Evolutionary conservation across 2,113 vertebrate species (phyloP), one percentile per base, ranked within the genome.

Genomic region (Rhizomys pruinosus): DNA sequence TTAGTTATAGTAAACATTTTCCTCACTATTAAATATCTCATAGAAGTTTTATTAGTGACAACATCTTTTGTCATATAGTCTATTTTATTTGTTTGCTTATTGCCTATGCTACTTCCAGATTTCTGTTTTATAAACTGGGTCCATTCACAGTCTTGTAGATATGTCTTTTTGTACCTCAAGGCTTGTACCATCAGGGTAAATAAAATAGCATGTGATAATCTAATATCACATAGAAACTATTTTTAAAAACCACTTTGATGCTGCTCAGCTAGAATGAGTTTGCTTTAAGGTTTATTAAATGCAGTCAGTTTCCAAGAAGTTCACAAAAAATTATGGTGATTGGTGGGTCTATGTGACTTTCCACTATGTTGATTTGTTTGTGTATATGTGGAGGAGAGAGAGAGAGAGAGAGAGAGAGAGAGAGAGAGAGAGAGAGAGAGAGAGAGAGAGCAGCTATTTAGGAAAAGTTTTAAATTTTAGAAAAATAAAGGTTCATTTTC

Each of bases 1-100:
- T 52, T 52, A 52, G 6, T 11, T 52, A 52, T 52, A 52, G 6
- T 52, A 52, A 52, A 11, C 47, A 7, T 52, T 52, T 89, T 93
- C 34, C 52, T 91, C 52, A 12, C 29, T 86, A 39, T 80, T 86
- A 92, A 94, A 80, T 94, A 64, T 76, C 64, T 95, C 22, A 81
- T 79, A 20, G 61, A 77, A 63, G 73, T 91, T 52, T 94, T 78
- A 64, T 92, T 92, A 78, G 25, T 9, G 47, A 23, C 15, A 84
- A 57, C 52, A 84, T 64, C 52, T 86, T 90, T 82, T 86, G 37
- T 89, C 39, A 52, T 15, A 27, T 52, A 61, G 29, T 0, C 76
- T 69, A 61, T 82, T 89, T 95, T 10, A 23, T 85, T 39, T 73
- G 13, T 11, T 82, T 22, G 13, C 1, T 82, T 80, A 64, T 89